Evolutionary conservation across 2,113 vertebrate species (phyloP).

Genomic region (Apus apus): DNA sequence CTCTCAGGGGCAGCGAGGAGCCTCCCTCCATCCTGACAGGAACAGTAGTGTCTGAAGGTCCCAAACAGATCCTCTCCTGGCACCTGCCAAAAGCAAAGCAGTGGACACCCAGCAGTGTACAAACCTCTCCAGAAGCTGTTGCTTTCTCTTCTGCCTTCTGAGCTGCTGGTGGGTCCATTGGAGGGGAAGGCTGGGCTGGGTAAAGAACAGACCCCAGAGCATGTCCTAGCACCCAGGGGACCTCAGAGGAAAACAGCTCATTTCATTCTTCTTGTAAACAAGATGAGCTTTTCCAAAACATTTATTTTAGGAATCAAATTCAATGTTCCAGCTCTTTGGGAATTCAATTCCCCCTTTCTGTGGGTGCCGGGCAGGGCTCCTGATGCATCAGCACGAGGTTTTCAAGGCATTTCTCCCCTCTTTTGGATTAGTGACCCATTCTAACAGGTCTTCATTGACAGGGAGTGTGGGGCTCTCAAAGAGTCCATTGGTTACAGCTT

Average conservation of each 20-base stretch:
- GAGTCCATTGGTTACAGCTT: slow-evolving; percentile 79
- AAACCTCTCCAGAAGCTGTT: rapidly evolving
- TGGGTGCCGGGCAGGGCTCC: slow-evolving; percentile 76
- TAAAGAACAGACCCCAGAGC: background rate
- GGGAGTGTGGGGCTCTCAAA: slow-evolving; percentile 83
- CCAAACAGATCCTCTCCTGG: background rate
- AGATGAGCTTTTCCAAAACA: slow-evolving; percentile 63
- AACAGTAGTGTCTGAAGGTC: rapidly evolving
- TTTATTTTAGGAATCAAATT: slow-evolving; percentile 77
- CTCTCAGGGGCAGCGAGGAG: background rate
- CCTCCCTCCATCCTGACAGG: background rate
- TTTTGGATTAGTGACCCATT: slow-evolving; percentile 90
- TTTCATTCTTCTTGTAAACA: slow-evolving; percentile 80
- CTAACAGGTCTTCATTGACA: slow-evolving; percentile 84
- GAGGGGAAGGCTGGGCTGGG: background rate
- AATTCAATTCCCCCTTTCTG: slow-evolving; percentile 77
- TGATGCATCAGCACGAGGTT: slow-evolving; percentile 82
- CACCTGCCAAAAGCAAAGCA: rapidly evolving
- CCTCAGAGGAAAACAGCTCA: slow-evolving; percentile 27
- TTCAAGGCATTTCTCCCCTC: slow-evolving; percentile 83
- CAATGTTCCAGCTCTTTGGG: slow-evolving; percentile 80
- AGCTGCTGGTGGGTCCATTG: background rate
- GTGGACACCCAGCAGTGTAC: background rate
- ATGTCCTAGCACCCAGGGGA: background rate
- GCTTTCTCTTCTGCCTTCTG: background rate